Base-by-base conservation (phyloP, 2,113 vertebrate genomes). In the Rhizomys pruinosus region DNA sequence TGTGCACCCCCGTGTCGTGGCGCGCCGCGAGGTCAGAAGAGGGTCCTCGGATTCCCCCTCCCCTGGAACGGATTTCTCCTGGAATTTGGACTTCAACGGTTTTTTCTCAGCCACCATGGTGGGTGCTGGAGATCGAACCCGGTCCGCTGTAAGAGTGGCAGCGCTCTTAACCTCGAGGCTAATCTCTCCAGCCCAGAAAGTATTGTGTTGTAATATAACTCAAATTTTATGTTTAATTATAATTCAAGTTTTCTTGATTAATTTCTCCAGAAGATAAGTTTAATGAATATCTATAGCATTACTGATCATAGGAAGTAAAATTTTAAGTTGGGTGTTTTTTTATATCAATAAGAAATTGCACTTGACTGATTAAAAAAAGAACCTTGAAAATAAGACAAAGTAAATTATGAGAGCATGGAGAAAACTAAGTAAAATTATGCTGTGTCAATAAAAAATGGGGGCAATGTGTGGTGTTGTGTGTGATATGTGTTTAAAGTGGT, bases 281-380 rank as follows among this genome's bases (percentile, higher is more conserved):
- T 94, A 77, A 23, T 79, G 68, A 84, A 79, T 7, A 77, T 9
- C 37, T 47, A 92, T 44, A 47, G 32, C 66, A 44, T 94, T 74
- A 34, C 61, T 44, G 39, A 61, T 91, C 32, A 85, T 16, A 86
- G 74, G 57, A 92, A 93, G 86, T 94, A 87, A 90, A 94, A 52
- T 94, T 94, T 73, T 27, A 85, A 68, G 82, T 96, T 94, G 39
- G 42, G 81, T 84, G 92, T 93, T 94, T 96, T n/a, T 78, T 90
- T 96, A 92, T 86, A 25, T 73, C 57, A 66, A 47, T 64, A 37
- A 68, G 78, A 90, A 92, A 29, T 55, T n/a, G 61, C 66, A 12
- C 84, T 57, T 87, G 23, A 44, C 2, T 69, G 22, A 74, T 63
- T 66, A 59, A 91, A 29, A 90, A 93, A 90, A 85, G 10, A 66